Percentiles rank a stretch among this genome's conserved stretches.
These are phyloP conservation scores for Drosophila antonietae DNA, from an alignment of 2,888 invertebrate species.

Conservation along the genomic window DNA sequence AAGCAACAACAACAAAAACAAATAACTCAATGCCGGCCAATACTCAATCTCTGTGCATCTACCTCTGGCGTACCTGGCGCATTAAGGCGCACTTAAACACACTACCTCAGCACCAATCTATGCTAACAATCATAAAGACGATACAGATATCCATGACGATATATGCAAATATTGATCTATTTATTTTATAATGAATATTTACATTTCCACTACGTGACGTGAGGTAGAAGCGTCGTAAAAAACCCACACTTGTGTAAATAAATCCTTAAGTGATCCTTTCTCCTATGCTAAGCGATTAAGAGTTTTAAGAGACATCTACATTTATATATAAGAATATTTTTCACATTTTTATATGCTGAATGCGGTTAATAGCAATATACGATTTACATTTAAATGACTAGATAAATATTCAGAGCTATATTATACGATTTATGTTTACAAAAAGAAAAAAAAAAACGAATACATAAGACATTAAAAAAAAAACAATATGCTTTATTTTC, in stretches of 20 bases:
- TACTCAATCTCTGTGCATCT: slow-evolving; percentile 49
- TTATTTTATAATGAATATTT: slow-evolving; percentile 78
- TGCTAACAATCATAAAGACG: slow-evolving; percentile 27
- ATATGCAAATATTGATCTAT: slow-evolving; percentile 78
- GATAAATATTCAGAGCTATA: slow-evolving; percentile 69
- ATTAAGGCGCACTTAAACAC: slow-evolving; percentile 52
- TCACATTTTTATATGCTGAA: slow-evolving; percentile 66
- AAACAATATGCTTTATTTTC: neutral
- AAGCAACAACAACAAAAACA: slow-evolving; percentile 11
- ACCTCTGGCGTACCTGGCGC: slow-evolving; percentile 79
- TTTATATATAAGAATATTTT: slow-evolving; percentile 51
- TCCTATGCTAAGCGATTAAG: slow-evolving; percentile 79
- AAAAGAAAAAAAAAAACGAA: slow-evolving; percentile 18
- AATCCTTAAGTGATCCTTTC: slow-evolving; percentile 79
- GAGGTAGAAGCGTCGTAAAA: slow-evolving; percentile 49
- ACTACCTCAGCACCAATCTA: slow-evolving; percentile 47
- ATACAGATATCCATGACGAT: slow-evolving; percentile 25
- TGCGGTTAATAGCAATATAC: slow-evolving; percentile 69
- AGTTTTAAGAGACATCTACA: slow-evolving; percentile 61
- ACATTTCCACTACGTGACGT: slow-evolving; percentile 73
- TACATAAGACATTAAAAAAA: slow-evolving; percentile 5
- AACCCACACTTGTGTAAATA: slow-evolving; percentile 76
- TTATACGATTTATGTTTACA: slow-evolving; percentile 74
- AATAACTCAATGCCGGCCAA: slow-evolving; percentile 54
- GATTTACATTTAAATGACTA: slow-evolving; percentile 64